Conservation (phyloP, 2,797 vertebrate genomes). For the Tamandua tetradactyla region DNA sequence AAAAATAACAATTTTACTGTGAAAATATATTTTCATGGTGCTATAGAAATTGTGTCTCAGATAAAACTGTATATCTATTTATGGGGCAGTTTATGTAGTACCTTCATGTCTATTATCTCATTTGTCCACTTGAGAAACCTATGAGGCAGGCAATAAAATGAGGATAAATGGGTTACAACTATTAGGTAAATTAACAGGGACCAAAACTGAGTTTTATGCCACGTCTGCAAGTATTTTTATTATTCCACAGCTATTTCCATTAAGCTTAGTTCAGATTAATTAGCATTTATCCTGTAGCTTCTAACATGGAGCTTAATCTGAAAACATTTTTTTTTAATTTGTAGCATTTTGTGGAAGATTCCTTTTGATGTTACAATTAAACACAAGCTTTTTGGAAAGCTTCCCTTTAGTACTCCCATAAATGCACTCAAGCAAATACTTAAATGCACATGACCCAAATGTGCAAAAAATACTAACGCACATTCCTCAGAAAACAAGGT, state of each 20-base stretch:
- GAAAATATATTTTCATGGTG: constrained; percentile 8
- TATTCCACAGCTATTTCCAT: neutral
- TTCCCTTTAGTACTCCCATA: neutral
- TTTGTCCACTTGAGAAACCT: neutral
- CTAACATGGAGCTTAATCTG: neutral
- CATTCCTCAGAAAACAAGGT: neutral
- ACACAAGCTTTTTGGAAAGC: neutral
- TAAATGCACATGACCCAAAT: neutral
- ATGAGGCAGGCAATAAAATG: neutral
- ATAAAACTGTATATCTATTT: neutral
- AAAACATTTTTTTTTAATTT: neutral
- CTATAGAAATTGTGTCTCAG: neutral
- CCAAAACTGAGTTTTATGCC: neutral
- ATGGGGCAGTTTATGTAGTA: neutral
- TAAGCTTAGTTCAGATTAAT: neutral
- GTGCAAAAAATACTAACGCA: neutral
- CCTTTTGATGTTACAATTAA: neutral
- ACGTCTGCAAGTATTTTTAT: neutral
- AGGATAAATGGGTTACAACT: neutral
- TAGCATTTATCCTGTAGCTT: neutral
- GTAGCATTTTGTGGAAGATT: neutral
- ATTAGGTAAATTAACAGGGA: neutral
- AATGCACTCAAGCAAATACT: neutral
- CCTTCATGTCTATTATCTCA: neutral
- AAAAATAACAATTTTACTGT: neutral